Conservation (phyloP, 2,888 invertebrate genomes). For the Oxycera nigricornis region DNA sequence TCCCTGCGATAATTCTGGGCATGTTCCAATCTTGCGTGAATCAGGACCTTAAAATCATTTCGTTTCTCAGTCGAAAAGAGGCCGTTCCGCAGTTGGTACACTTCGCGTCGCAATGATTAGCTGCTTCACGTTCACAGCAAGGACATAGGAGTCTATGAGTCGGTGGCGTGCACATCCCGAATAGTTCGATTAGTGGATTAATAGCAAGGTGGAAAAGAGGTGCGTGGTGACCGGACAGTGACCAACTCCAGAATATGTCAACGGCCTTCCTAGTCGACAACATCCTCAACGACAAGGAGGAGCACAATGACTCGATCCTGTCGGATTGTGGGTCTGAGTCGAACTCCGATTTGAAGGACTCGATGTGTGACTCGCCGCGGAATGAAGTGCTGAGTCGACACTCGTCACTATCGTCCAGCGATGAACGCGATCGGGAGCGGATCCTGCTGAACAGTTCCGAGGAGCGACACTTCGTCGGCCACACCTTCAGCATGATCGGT, state of each 20-base stretch:
- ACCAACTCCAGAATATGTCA: conserved; percentile 54
- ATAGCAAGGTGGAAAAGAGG: background rate
- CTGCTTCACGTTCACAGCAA: background rate
- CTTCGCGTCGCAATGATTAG: conserved; percentile 6
- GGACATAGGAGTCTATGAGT: background rate
- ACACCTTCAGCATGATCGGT: conserved; percentile 38
- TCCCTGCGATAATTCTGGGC: conserved; percentile 30
- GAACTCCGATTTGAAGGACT: conserved; percentile 53
- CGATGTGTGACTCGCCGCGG: conserved; percentile 51
- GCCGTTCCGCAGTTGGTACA: conserved; percentile 26
- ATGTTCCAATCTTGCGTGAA: conserved; percentile 30
- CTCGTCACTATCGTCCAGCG: conserved; percentile 50
- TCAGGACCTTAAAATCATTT: conserved; percentile 25
- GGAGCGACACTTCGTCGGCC: conserved; percentile 28
- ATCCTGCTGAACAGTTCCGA: conserved; percentile 37
- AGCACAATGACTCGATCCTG: conserved; percentile 50
- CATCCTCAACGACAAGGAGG: conserved; percentile 57
- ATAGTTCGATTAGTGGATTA: background rate
- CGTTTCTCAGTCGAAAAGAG: conserved; percentile 28
- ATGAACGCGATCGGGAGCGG: conserved; percentile 40
- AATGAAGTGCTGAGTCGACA: conserved; percentile 54
- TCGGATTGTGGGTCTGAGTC: conserved; percentile 51
- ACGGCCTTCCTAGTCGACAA: conserved; percentile 61
- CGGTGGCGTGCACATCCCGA: background rate
- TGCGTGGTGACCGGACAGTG: conserved; percentile 22